phyloP scores from a whole-genome alignment of 2,113 vertebrate genomes.

The Bombycilla garrulus region DNA sequence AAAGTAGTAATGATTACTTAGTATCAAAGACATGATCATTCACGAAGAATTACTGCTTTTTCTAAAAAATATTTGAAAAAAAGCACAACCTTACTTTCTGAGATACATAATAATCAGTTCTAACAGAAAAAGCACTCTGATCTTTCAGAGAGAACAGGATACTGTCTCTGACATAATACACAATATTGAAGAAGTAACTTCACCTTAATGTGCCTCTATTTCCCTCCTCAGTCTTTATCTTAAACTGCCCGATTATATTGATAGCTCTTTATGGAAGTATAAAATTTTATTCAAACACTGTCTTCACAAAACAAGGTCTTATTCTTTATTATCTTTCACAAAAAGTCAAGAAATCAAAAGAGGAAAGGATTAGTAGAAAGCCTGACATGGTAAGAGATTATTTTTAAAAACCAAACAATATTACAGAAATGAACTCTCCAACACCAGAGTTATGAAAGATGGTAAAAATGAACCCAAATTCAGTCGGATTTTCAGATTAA shows the following conservation, averaged over 20 bases:
- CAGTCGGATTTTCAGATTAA: background rate
- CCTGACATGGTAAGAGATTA: background rate
- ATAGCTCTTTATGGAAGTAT: background rate
- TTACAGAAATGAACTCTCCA: background rate
- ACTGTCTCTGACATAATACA: background rate
- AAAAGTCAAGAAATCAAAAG: background rate
- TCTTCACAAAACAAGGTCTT: background rate
- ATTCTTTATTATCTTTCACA: background rate
- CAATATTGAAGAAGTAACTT: background rate
- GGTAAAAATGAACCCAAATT: background rate
- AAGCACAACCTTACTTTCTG: background rate
- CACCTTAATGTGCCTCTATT: background rate
- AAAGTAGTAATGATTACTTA: background rate
- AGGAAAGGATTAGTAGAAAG: background rate
- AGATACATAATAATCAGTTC: background rate
- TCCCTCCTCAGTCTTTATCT: background rate
- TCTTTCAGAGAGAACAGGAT: background rate
- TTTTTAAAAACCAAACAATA: background rate
- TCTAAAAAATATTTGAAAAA: background rate
- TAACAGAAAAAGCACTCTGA: background rate
- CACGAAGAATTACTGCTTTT: background rate
- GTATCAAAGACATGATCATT: background rate
- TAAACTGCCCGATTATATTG: background rate
- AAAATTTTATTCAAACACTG: background rate
- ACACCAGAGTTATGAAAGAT: background rate